phyloP scores from a whole-genome alignment of 2,888 invertebrate genomes.

The Bombylius discolor region DNA sequence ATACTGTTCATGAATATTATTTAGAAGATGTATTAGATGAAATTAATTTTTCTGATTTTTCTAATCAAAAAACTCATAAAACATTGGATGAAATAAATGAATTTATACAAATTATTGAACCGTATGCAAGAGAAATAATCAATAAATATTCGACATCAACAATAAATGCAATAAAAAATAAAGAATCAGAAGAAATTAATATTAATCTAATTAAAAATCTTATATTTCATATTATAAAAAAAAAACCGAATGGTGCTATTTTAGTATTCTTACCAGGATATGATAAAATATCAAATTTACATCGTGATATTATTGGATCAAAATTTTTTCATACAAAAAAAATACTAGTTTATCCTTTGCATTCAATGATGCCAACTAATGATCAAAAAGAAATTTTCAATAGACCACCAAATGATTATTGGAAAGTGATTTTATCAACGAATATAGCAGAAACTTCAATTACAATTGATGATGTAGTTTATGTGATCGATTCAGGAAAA shows the following conservation, averaged over 20 bases:
- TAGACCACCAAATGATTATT: conserved; percentile 48
- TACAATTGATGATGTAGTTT: conserved; percentile 89
- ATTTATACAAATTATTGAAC: conserved; percentile 33
- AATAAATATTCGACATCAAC: conserved; percentile 44
- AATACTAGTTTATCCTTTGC: conserved; percentile 61
- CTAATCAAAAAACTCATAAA: not conserved
- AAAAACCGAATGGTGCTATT: conserved; percentile 59
- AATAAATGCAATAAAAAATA: conserved; percentile 46
- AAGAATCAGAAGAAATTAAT: conserved; percentile 55
- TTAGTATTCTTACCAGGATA: conserved; percentile 79
- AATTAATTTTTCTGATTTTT: conserved; percentile 27
- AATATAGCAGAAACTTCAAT: conserved; percentile 93
- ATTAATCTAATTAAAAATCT: conserved; percentile 55
- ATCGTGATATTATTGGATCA: conserved; percentile 37
- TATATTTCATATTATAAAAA: conserved; percentile 50
- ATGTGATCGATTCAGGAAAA: conserved; percentile 66
- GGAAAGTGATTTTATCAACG: conserved; percentile 82
- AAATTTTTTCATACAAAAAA: conserved; percentile 37
- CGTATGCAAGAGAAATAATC: conserved; percentile 38
- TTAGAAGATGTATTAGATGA: conserved; percentile 64
- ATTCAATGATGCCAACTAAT: conserved; percentile 73
- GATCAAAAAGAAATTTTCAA: conserved; percentile 61
- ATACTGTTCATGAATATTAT: conserved; percentile 66
- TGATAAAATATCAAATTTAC: conserved; percentile 52
- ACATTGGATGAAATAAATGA: conserved; percentile 12